Percentiles rank a stretch among this genome's conserved stretches.
phyloP scores from a whole-genome alignment of 2,888 invertebrate species.

The Temnothorax unifasciatus region DNA sequence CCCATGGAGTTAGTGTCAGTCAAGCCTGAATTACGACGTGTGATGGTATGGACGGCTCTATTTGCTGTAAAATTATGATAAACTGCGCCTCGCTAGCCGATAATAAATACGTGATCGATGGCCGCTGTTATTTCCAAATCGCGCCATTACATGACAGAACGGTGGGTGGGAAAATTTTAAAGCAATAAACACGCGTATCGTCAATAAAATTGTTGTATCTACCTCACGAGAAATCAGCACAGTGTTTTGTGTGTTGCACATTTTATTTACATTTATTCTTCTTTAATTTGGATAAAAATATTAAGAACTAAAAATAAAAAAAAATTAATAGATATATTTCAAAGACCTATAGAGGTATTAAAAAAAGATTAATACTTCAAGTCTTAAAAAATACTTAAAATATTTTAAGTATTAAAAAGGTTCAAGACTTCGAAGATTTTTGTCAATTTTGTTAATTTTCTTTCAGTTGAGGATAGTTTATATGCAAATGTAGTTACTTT shows the following conservation, averaged over 20 bases:
- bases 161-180: constrained; percentile 38
- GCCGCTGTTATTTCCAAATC: constrained; percentile 54
- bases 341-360: neutral
- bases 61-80: constrained; percentile 84
- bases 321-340: neutral
- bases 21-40: constrained; percentile 83
- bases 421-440: neutral
- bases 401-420: neutral
- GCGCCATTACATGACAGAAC: constrained; percentile 41
- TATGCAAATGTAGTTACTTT: neutral
- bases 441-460: neutral
- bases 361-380: neutral
- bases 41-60: constrained; percentile 73
- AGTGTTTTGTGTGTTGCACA: neutral
- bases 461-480: too few species aligned
- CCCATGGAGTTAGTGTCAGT: constrained; percentile 83
- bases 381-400: too few species aligned
- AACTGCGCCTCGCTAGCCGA: constrained; percentile 70
- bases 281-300: neutral
- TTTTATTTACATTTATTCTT: neutral
- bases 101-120: constrained; percentile 77
- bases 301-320: neutral
- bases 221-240: neutral
- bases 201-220: neutral
- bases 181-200: constrained; percentile 19